Evolutionary conservation across 2,113 vertebrate genomes (phyloP).

Genomic region (Amphiprion percula): DNA sequence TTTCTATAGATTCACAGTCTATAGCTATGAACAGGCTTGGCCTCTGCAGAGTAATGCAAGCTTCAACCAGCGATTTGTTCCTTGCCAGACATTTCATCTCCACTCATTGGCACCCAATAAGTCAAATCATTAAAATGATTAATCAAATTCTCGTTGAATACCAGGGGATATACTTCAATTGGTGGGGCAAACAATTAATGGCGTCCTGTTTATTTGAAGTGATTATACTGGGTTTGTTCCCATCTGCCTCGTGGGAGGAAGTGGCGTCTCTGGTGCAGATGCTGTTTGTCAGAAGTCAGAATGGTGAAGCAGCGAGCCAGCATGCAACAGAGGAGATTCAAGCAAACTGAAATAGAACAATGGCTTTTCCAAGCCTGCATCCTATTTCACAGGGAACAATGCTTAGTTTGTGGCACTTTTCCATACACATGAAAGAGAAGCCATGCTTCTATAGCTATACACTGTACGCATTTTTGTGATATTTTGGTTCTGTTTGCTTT

Average conservation of each 20-base stretch:
- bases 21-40: slow-evolving; percentile 44
- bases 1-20: slow-evolving; percentile 21
- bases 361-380: slow-evolving; percentile 66
- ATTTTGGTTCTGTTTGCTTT: slow-evolving; percentile 72
- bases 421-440: slow-evolving; percentile 75
- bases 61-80: slow-evolving; percentile 54
- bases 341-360: slow-evolving; percentile 82
- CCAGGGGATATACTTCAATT: slow-evolving; percentile 66
- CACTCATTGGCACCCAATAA: slow-evolving; percentile 65
- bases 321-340: slow-evolving; percentile 72
- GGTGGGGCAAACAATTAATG: slow-evolving; percentile 76
- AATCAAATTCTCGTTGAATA: slow-evolving; percentile 67
- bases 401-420: slow-evolving; percentile 75
- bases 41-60: slow-evolving; percentile 45
- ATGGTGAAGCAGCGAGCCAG: slow-evolving; percentile 64
- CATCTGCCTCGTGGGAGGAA: slow-evolving; percentile 79
- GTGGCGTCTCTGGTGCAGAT: slow-evolving; percentile 75
- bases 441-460: slow-evolving; percentile 61
- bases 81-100: slow-evolving; percentile 64
- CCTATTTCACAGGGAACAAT: slow-evolving; percentile 80
- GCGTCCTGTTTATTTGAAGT: slow-evolving; percentile 81
- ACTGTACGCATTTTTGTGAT: slow-evolving; percentile 68
- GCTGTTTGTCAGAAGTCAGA: slow-evolving; percentile 81
- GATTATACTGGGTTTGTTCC: slow-evolving; percentile 77
- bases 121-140: slow-evolving; percentile 73